These are phyloP conservation scores for Drosophila pseudotakahashii DNA, from an alignment of 2,888 invertebrate genomes.

Conservation along the genomic window DNA sequence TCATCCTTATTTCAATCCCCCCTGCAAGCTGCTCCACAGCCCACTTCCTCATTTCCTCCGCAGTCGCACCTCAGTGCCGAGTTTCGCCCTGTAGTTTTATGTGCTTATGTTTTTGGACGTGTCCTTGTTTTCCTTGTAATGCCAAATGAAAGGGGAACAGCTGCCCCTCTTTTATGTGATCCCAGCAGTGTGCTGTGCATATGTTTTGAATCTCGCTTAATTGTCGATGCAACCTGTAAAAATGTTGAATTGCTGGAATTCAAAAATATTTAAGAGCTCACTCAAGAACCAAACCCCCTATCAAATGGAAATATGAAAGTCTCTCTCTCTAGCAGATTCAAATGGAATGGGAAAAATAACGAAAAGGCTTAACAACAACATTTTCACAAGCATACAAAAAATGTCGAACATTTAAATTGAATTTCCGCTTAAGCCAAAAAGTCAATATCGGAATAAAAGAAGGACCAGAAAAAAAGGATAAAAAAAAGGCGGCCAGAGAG, in stretches of 20 bases:
- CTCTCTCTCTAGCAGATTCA: background rate
- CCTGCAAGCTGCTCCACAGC: background rate
- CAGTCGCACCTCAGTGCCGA: constrained; percentile 17
- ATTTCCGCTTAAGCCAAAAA: constrained; percentile 51
- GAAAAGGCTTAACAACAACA: constrained; percentile 19
- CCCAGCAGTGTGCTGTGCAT: constrained; percentile 12
- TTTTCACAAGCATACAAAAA: constrained; percentile 2
- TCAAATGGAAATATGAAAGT: constrained; percentile 1
- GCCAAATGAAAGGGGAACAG: background rate
- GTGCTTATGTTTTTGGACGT: constrained; percentile 34
- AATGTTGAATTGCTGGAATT: background rate
- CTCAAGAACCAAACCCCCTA: background rate
- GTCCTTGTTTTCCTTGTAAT: constrained; percentile 50
- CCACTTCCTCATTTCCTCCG: constrained; percentile 15
- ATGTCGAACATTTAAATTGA: constrained; percentile 46
- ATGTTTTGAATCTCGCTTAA: constrained; percentile 27
- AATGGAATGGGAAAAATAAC: constrained; percentile 12
- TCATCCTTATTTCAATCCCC: background rate
- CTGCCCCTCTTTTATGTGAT: background rate
- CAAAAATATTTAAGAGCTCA: constrained; percentile 1
- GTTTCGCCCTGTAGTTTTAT: constrained; percentile 5
- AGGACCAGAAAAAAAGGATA: background rate
- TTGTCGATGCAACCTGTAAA: background rate
- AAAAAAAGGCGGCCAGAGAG: background rate
- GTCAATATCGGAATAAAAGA: constrained; percentile 31